Conservation (phyloP, 2,888 invertebrate species). For the Aromia moschata region DNA sequence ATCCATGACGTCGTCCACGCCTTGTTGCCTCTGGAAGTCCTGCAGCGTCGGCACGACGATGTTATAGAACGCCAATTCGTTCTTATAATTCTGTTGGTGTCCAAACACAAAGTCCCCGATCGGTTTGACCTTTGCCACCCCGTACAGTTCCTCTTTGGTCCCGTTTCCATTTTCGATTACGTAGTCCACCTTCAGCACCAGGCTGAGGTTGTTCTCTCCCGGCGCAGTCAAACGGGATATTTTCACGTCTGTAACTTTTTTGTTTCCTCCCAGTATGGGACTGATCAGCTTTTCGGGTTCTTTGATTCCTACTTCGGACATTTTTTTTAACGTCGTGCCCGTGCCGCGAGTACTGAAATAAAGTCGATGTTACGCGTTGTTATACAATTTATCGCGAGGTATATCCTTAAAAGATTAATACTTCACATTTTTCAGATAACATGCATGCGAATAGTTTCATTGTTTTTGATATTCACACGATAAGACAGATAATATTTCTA, state of each 20-base stretch:
- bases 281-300: neutral
- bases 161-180: constrained; percentile 20
- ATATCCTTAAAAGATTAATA: no score
- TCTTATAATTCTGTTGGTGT: constrained; percentile 63
- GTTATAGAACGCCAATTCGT: constrained; percentile 65
- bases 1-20: constrained; percentile 57
- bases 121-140: constrained; percentile 36
- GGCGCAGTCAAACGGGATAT: constrained; percentile 59
- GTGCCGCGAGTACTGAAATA: neutral
- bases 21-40: constrained; percentile 60
- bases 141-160: constrained; percentile 16
- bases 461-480: no score
- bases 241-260: neutral
- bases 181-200: constrained; percentile 61
- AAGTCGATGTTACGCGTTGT: neutral
- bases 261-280: neutral
- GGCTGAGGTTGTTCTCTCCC: constrained; percentile 70
- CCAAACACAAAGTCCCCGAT: constrained; percentile 44
- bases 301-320: neutral
- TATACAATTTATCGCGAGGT: no score
- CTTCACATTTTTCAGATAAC: no score
- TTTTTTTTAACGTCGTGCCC: neutral
- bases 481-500: no score
- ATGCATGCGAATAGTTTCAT: no score
- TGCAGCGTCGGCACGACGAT: constrained; percentile 61